phyloP scores from a whole-genome alignment of 2,113 vertebrate genomes.

The Orycteropus afer region DNA sequence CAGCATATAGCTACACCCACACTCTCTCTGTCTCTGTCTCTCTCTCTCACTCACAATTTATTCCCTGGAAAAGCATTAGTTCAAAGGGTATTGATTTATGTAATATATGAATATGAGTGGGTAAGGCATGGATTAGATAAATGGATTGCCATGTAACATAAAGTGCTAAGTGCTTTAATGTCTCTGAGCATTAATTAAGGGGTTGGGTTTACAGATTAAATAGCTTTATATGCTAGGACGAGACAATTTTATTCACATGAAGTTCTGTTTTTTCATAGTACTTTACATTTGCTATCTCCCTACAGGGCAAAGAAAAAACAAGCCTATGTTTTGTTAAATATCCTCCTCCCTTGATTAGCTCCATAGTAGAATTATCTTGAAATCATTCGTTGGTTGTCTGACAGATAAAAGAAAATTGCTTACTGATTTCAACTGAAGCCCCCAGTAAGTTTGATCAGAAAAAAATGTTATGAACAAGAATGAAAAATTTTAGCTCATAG shows the following conservation, averaged over 20 bases:
- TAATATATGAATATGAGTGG: neutral
- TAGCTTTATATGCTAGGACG: neutral
- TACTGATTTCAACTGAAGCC: neutral
- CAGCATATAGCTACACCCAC: neutral
- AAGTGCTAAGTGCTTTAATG: neutral
- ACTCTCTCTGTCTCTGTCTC: no score
- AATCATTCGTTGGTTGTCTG: neutral
- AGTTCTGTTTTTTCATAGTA: neutral
- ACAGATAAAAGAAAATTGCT: neutral
- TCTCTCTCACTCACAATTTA: neutral
- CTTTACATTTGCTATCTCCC: neutral
- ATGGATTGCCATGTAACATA: neutral
- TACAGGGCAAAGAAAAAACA: neutral
- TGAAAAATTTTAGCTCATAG: neutral
- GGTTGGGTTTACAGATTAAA: neutral
- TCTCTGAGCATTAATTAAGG: neutral
- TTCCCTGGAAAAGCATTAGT: neutral
- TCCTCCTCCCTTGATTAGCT: neutral
- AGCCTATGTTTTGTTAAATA: neutral
- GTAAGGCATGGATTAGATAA: neutral
- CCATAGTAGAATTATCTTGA: neutral
- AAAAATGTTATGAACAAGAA: neutral
- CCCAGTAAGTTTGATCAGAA: neutral
- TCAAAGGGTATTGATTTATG: neutral
- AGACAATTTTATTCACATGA: neutral